Evolutionary conservation across 2,113 vertebrate genomes (phyloP).

Genomic region (Percopsis transmontana): DNA sequence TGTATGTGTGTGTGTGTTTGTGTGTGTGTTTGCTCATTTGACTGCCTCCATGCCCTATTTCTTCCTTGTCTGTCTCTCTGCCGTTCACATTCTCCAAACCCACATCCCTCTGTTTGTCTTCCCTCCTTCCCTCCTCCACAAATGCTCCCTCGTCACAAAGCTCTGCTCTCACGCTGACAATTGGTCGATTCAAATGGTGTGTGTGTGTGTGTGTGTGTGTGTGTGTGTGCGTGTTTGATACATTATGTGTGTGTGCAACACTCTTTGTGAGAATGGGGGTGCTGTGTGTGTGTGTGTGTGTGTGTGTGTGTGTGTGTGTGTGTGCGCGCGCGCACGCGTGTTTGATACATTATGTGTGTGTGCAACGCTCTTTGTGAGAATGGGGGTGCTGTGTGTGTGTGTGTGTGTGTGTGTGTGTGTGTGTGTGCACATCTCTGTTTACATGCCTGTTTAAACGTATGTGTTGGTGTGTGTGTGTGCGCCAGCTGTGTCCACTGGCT

Average conservation of each 20-base stretch:
- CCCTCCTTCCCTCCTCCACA: background rate
- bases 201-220: background rate
- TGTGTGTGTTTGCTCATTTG: slow-evolving; percentile 49
- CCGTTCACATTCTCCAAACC: slow-evolving; percentile 47
- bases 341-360: background rate
- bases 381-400: background rate
- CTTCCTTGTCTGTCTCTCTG: slow-evolving; percentile 28
- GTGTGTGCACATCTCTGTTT: background rate
- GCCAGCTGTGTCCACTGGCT: slow-evolving; percentile 59
- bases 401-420: background rate
- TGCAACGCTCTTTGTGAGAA: background rate
- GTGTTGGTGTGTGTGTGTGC: slow-evolving; percentile 6
- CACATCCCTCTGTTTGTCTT: slow-evolving; percentile 31
- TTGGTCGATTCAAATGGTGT: slow-evolving; percentile 8
- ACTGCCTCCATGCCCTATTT: slow-evolving; percentile 9
- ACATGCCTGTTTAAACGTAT: background rate
- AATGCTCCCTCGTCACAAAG: slow-evolving; percentile 35
- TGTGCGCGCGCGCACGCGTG: background rate
- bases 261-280: background rate
- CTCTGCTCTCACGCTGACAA: slow-evolving; percentile 22
- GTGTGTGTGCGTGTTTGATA: slow-evolving; percentile 1
- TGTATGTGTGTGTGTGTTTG: slow-evolving; percentile 51
- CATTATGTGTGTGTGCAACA: background rate
- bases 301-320: slow-evolving; percentile 10
- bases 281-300: background rate